Evolutionary conservation across 2,113 vertebrate genomes (phyloP).

Genomic region (Entelurus aequoreus): DNA sequence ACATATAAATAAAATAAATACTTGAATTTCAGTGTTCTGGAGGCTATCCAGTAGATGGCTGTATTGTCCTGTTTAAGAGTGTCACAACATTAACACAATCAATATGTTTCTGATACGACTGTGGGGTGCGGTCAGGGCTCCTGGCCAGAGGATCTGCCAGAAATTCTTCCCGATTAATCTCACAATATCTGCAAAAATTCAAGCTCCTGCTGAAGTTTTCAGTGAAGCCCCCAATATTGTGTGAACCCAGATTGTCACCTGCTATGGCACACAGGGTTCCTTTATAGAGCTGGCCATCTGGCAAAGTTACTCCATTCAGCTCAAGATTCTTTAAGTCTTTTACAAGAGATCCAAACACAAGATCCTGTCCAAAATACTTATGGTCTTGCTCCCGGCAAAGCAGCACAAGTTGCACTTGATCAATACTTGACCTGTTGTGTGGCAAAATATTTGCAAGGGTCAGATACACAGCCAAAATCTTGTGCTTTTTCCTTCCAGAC

Average conservation of each 20-base stretch:
- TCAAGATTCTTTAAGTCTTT: slow-evolving; percentile 23
- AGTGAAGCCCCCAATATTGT: neutral
- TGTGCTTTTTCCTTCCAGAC: slow-evolving; percentile 28
- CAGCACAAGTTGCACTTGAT: slow-evolving; percentile 25
- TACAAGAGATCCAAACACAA: slow-evolving; percentile 12
- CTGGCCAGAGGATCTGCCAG: neutral
- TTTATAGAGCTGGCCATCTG: slow-evolving; percentile 2
- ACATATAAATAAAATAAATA: too few relatives aligned
- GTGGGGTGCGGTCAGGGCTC: neutral
- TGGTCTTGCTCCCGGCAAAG: slow-evolving; percentile 24
- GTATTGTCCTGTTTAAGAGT: too few relatives aligned
- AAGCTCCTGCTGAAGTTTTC: slow-evolving; percentile 7
- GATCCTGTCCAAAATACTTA: slow-evolving; percentile 16
- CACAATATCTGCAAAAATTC: slow-evolving; percentile 29
- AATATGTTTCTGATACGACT: neutral
- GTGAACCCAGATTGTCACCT: neutral
- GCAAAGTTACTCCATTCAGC: neutral
- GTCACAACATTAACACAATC: neutral
- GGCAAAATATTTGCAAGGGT: slow-evolving; percentile 18
- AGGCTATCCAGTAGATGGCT: too few relatives aligned
- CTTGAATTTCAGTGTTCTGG: too few relatives aligned
- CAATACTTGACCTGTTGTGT: slow-evolving; percentile 20
- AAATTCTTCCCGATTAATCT: slow-evolving; percentile 19
- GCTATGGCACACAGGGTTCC: neutral
- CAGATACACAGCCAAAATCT: slow-evolving; percentile 23